Evolutionary conservation across 37 sponge, comb jelly and placozoan genomes (phyloP).

Genomic region (Aplysina aerophoba): DNA sequence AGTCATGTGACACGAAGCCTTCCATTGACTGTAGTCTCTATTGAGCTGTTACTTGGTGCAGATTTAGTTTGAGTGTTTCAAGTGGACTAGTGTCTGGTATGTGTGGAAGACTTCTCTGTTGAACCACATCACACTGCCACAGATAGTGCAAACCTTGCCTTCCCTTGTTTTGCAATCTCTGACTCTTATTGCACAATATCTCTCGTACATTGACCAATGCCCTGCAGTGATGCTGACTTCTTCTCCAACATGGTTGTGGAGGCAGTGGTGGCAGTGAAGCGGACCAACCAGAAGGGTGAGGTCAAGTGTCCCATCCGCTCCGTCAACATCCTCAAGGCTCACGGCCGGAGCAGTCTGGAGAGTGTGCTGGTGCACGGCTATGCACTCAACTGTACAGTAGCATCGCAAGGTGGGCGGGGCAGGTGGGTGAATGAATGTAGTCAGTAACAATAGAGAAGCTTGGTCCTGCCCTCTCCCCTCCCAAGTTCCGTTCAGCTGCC

Average conservation of each 20-base stretch:
- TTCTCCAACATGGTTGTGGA: slow-evolving; percentile 97
- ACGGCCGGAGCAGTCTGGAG: slow-evolving; percentile 87
- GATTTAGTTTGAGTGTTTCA: too few species aligned
- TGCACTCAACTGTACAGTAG: slow-evolving; percentile 98
- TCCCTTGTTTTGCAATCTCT: too few species aligned
- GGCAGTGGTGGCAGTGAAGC: slow-evolving; percentile 86
- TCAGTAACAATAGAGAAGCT: too few species aligned
- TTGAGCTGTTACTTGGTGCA: slow-evolving; percentile 25
- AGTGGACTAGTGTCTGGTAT: too few species aligned
- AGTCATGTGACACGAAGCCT: too few species aligned
- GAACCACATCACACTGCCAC: too few species aligned
- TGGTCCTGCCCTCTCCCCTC: slow-evolving; percentile 31
- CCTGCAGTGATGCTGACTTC: slow-evolving; percentile 86
- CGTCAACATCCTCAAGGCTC: slow-evolving; percentile 97
- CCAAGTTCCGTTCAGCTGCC: slow-evolving; percentile 82
- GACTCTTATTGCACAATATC: background rate
- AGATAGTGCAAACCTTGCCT: too few species aligned
- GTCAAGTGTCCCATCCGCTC: slow-evolving; percentile 91
- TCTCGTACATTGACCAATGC: background rate
- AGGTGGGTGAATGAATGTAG: too few species aligned
- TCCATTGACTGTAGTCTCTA: too few species aligned
- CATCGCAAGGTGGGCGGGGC: slow-evolving; percentile 90
- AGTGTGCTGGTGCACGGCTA: slow-evolving; percentile 94
- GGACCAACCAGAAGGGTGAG: slow-evolving; percentile 91
- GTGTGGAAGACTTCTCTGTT: too few species aligned